phyloP scores from a whole-genome alignment of 37 sponge, comb jelly and placozoan species.

The Crambe crambe region DNA sequence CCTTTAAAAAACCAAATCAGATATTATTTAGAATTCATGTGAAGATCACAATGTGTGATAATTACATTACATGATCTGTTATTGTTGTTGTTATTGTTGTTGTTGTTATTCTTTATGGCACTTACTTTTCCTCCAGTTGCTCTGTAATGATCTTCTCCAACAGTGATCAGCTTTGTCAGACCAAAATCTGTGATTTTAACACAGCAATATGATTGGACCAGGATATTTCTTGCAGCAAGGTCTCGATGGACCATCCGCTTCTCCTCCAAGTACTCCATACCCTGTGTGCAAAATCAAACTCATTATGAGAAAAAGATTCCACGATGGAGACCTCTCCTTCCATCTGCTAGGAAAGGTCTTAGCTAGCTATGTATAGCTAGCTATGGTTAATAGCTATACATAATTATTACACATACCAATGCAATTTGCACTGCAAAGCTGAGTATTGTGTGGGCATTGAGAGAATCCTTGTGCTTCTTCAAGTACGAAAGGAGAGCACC shows the following conservation, averaged over 20 bases:
- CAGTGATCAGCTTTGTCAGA: constrained; percentile 74
- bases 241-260: constrained; percentile 88
- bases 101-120: too few species aligned
- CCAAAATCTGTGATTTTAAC: constrained; percentile 98
- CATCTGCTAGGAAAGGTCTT: too few species aligned
- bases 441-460: constrained; percentile 74
- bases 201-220: constrained; percentile 71
- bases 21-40: too few species aligned
- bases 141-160: constrained; percentile 71
- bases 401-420: constrained; percentile 16
- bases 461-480: constrained; percentile 65
- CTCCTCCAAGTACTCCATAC: constrained; percentile 90
- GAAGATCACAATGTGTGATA: too few species aligned
- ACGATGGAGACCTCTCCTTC: too few species aligned
- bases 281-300: too few species aligned
- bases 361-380: too few species aligned
- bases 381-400: too few species aligned
- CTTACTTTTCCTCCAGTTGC: constrained; percentile 66
- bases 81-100: too few species aligned
- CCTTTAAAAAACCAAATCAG: too few species aligned
- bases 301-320: too few species aligned
- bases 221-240: constrained; percentile 90
- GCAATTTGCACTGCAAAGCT: constrained; percentile 80
- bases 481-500: constrained; percentile 88
- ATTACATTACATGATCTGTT: too few species aligned